Base-by-base conservation (phyloP, 2,888 invertebrate genomes). In the Amiota minor region DNA sequence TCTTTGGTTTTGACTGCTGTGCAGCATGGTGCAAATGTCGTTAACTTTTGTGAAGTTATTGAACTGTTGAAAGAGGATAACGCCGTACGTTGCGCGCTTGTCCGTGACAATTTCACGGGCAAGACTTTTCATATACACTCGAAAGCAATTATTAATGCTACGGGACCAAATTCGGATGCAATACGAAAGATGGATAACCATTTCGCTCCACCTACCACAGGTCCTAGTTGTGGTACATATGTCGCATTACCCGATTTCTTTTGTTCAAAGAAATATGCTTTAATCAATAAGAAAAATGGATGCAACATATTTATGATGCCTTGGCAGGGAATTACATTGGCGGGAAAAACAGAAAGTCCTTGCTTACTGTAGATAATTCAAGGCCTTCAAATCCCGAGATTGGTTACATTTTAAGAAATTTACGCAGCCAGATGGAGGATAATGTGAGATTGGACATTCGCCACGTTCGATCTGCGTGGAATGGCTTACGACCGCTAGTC, bases 261-360 rank as follows among this genome's bases (percentile, higher is more conserved):
- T 91, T 98, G 98, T 85, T 98, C 99, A 0, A 95, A 96, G 76
- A 95, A 96, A 89, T 99, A 98, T 96, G 99, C 99, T 80, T 92
- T 99, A 0, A 92, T 99, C 1, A 98, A 99, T 92, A 99, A 99
- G 0, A 93, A 96, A 1, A 98, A 98, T 89, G 99, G 98, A 0
- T 93, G 99, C 76, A 97, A 99, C 0, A 98, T 99, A 86, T 98
- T 99, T 92, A 99, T 99, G 92, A 91, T 99, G 72, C 99, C 99
- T 0, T 99, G 99, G 98, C 95, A 95, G 91, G 96, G 93, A 89
- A 95, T 94, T 80, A 95, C 96, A 49, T 95, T 97, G 85, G 95
- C 96, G 72, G 98, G 99, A 72, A 99, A 99, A 68, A 98, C 99
- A 0, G 98, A 98, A 90, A 91, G 95, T 76, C 96, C 97, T 0